A percentile compares a stretch with the other conserved stretches of the same genome.
Conservation (phyloP, 2,113 vertebrate genomes). For the Gobiocypris rarus region DNA sequence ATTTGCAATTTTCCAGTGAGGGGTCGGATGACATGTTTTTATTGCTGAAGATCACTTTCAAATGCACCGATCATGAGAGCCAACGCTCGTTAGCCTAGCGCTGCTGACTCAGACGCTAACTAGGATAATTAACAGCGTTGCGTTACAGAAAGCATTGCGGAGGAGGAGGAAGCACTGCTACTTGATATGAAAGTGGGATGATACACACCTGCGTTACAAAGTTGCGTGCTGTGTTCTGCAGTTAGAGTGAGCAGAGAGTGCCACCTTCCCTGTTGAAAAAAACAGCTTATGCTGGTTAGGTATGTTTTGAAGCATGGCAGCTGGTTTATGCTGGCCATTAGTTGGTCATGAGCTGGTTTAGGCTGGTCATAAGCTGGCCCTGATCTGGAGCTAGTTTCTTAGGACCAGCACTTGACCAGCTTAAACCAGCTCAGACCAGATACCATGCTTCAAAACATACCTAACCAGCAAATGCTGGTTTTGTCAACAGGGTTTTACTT, state of each 20-base stretch:
- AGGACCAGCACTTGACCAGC: too few relatives aligned
- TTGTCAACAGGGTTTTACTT: too few relatives aligned
- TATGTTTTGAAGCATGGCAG: too few relatives aligned
- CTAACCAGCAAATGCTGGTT: too few relatives aligned
- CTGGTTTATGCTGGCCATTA: too few relatives aligned
- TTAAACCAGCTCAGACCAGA: too few relatives aligned
- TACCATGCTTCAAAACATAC: too few relatives aligned
- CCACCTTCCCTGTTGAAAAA: too few relatives aligned
- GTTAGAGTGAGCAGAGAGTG: neutral
- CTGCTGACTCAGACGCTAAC: conserved; percentile 84
- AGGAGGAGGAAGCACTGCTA: conserved; percentile 87
- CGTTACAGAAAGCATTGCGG: conserved; percentile 84
- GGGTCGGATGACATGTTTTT: conserved; percentile 88
- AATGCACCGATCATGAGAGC: conserved; percentile 94
- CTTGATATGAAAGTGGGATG: conserved; percentile 67
- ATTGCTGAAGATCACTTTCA: conserved; percentile 92
- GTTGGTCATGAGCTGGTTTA: too few relatives aligned
- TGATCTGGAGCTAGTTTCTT: too few relatives aligned
- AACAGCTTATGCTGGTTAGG: too few relatives aligned
- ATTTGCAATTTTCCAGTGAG: conserved; percentile 91
- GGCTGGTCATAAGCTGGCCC: too few relatives aligned
- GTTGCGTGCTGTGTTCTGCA: neutral
- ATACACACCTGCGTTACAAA: neutral
- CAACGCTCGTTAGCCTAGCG: conserved; percentile 85
- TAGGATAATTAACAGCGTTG: conserved; percentile 94